Evolutionary conservation across 2,888 invertebrate species (phyloP), one percentile per base, ranked within the genome.

Genomic region (Argyra leucocephala): DNA sequence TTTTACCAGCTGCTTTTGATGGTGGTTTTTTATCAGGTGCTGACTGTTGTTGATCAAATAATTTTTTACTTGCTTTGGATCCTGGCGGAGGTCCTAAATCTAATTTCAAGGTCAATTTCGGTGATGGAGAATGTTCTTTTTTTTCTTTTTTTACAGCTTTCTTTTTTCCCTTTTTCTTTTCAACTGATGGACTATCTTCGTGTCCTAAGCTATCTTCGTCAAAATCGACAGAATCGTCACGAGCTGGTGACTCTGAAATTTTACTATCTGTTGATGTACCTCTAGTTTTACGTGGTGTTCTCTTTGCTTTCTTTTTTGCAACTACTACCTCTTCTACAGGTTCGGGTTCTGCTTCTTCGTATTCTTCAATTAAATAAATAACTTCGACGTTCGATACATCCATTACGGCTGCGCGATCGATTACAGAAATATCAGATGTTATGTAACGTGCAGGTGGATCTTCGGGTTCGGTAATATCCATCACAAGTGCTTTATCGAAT

Each of bases 361-460:
- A 78, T 67, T 80, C 79, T 67, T 80, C 80, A 23, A 80, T 79
- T 36, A 79, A 76, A 69, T 80, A 80, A 64, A 79, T 79, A 72
- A 79, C 78, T 75, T 79, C 80, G 72, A 79, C 78, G 72, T 79
- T 80, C 57, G 80, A 80, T 63, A 80, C 76, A 70, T 80, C 80
- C 80, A 80, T 80, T 70, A 80, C 79, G 69, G 77, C 77, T 69
- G 80, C 80, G 68, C 79, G 77, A 75, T 80, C 80, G 67, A 80
- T 79, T 65, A 80, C 80, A 65, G 79, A 80, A 67, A 79, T 69
- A 71, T 80, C 79, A 22, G 79, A 77, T 61, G 80, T 78, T 77
- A 80, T 79, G 71, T 78, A 80, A 77, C 79, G 79, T 63, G 78
- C 77, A 65, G 79, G 78, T 65, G 72, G 70, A 61, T 76, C 79